Evolutionary conservation across 1,140 invertebrate genomes (phyloP).

Genomic region (Hylaeus volcanicus): DNA sequence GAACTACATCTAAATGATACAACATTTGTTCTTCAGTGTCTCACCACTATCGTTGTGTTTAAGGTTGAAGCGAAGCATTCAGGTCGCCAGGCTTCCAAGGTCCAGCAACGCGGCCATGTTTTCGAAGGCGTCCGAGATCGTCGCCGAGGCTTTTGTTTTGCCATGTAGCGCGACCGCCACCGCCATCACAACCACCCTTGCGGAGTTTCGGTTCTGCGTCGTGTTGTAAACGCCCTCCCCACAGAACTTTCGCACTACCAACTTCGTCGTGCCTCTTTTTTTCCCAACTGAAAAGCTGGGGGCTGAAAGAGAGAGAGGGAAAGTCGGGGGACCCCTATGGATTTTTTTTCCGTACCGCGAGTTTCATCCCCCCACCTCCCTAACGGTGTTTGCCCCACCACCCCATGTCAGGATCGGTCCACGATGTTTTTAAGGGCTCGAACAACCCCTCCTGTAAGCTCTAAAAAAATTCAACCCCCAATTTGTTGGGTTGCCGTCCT

Average conservation of each 20-base stretch:
- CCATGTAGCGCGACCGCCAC: constrained; percentile 69
- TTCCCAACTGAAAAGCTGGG: constrained; percentile 20
- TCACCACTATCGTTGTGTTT: not conserved
- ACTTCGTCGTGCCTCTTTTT: constrained; percentile 41
- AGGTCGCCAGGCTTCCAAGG: not conserved
- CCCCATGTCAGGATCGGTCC: constrained; percentile 49
- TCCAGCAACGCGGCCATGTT: constrained; percentile 49
- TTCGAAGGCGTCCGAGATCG: constrained; percentile 58
- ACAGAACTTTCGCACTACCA: constrained; percentile 54
- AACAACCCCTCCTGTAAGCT: constrained; percentile 40
- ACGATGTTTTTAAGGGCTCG: constrained; percentile 63
- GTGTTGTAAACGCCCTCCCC: constrained; percentile 28
- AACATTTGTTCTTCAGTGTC: not conserved
- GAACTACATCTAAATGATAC: no score
- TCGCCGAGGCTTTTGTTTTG: constrained; percentile 73
- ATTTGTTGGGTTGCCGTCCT: constrained; percentile 74
- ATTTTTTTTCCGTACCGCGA: constrained; percentile 75
- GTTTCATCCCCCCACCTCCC: constrained; percentile 49
- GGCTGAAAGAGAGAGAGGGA: constrained; percentile 24
- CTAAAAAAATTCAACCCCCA: constrained; percentile 76
- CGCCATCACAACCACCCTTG: constrained; percentile 64
- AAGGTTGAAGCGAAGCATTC: not conserved
- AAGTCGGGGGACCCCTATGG: constrained; percentile 73
- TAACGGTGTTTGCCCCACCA: constrained; percentile 45
- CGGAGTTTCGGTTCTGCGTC: constrained; percentile 41